These are phyloP conservation scores for Murina feae DNA, from an alignment of 2,113 vertebrate genomes.

Conservation along the genomic window DNA sequence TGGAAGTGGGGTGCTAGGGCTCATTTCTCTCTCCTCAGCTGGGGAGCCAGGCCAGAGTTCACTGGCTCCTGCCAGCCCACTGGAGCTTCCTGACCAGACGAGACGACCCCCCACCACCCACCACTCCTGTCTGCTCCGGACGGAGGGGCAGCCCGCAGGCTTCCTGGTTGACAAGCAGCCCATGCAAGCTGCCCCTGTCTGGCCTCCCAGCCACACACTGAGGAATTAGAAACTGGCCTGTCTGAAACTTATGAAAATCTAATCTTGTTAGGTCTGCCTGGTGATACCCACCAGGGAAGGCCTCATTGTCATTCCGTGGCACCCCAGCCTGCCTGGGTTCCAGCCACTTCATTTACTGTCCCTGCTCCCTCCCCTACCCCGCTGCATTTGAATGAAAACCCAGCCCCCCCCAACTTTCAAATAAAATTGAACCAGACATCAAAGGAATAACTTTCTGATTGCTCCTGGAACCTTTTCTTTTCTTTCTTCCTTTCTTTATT, in stretches of 20 bases:
- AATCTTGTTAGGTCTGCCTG: slow-evolving; percentile 83
- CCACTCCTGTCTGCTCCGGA: not conserved
- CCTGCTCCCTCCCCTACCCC: not conserved
- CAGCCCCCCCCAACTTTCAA: not conserved
- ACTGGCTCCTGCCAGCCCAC: not conserved
- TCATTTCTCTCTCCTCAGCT: not conserved
- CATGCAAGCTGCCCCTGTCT: slow-evolving; percentile 42
- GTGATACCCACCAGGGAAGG: slow-evolving; percentile 19
- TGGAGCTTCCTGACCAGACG: not conserved
- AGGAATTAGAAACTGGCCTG: slow-evolving; percentile 58
- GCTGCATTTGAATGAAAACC: not conserved
- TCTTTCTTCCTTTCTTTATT: too few relatives aligned
- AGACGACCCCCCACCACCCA: not conserved
- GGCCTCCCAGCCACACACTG: slow-evolving; percentile 47
- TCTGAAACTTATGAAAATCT: slow-evolving; percentile 86
- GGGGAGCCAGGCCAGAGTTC: not conserved
- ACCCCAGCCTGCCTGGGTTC: slow-evolving; percentile 63
- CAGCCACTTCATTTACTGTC: slow-evolving; percentile 51
- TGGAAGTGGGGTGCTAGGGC: fast-evolving
- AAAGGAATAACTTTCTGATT: slow-evolving; percentile 51
- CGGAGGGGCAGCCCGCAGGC: not conserved
- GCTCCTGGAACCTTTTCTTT: not conserved
- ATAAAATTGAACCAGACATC: slow-evolving; percentile 16
- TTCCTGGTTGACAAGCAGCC: slow-evolving; percentile 61
- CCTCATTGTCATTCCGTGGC: slow-evolving; percentile 69